Percentiles rank a stretch among this genome's conserved stretches.
phyloP scores from a whole-genome alignment of 2,888 invertebrate species.

The Chrysotoxum bicinctum region DNA sequence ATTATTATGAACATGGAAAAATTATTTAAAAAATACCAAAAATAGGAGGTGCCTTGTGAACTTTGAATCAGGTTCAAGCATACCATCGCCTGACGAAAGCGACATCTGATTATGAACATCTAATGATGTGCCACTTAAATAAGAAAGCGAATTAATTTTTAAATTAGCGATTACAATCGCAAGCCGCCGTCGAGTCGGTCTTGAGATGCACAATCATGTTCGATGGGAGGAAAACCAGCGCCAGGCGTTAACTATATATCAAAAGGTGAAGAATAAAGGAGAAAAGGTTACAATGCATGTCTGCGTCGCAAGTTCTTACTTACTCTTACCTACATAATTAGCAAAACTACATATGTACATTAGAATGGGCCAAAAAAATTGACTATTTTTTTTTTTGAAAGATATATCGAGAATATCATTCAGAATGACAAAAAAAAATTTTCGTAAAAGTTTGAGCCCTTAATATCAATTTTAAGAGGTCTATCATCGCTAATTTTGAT shows the following conservation, averaged over 20 bases:
- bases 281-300: not conserved
- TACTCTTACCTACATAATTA: too few relatives aligned
- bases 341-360: too few relatives aligned
- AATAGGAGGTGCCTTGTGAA: conserved; percentile 37
- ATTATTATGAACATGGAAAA: conserved; percentile 55
- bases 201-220: not conserved
- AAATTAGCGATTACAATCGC: conserved; percentile 52
- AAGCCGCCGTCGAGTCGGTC: not conserved
- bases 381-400: too few relatives aligned
- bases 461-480: too few relatives aligned
- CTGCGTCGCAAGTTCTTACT: not conserved
- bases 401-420: too few relatives aligned
- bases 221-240: conserved; percentile 20
- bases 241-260: conserved; percentile 52
- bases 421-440: too few relatives aligned
- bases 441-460: too few relatives aligned
- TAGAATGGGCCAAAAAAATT: too few relatives aligned
- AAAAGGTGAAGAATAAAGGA: not conserved
- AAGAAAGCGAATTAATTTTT: conserved; percentile 47
- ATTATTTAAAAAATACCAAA: conserved; percentile 22
- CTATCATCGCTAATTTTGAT: too few relatives aligned
- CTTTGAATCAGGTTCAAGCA: conserved; percentile 28
- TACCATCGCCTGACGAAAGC: not conserved
- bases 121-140: conserved; percentile 39
- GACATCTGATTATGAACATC: conserved; percentile 11